A percentile compares a stretch with the other conserved stretches of the same genome.
Evolutionary conservation across 2,797 vertebrate genomes (phyloP).

Genomic region (Nasua narica): DNA sequence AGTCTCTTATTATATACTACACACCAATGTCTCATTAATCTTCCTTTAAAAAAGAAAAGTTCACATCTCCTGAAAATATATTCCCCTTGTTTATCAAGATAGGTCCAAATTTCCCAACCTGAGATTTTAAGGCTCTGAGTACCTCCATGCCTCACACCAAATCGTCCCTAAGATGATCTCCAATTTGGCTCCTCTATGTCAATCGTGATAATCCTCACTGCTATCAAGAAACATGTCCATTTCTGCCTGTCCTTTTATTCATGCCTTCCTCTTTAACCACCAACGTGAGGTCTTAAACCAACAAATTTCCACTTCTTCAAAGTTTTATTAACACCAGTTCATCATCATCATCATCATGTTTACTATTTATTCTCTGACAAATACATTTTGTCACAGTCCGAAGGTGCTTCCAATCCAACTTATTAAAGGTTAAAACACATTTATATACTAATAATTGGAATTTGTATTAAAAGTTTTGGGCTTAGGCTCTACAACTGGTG

Average conservation of each 20-base stretch:
- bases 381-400: not conserved
- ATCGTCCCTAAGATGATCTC: not conserved
- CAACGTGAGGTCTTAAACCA: not conserved
- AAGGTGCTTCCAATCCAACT: not conserved
- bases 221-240: not conserved
- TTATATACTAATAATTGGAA: not conserved
- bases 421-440: conserved; percentile 1
- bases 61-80: not conserved
- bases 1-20: not conserved
- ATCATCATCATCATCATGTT: not conserved
- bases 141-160: not conserved
- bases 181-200: not conserved
- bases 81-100: not conserved
- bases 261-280: not conserved
- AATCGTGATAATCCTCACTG: not conserved
- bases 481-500: not conserved
- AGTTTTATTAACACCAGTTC: not conserved
- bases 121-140: not conserved
- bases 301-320: not conserved
- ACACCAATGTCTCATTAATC: not conserved
- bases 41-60: not conserved
- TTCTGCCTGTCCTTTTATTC: not conserved
- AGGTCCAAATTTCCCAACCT: not conserved
- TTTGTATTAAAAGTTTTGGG: too few relatives aligned
- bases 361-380: not conserved